phyloP scores from a whole-genome alignment of 2,888 invertebrate genomes.

The Meghimatium bilineatum region DNA sequence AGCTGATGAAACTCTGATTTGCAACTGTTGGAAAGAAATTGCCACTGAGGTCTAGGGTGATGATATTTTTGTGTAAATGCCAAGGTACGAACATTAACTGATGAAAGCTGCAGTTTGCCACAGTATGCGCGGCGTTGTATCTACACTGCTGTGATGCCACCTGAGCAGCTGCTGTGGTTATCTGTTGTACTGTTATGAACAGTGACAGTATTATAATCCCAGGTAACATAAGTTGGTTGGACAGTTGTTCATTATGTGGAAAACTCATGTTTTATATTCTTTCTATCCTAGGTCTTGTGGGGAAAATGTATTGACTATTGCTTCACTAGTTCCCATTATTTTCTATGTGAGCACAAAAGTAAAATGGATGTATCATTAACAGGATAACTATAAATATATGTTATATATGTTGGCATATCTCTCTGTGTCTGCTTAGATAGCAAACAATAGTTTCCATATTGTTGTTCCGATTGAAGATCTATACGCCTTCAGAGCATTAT shows the following conservation, averaged over 20 bases:
- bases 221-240: neutral
- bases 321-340: too few relatives aligned
- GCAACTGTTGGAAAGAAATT: constrained; percentile 58
- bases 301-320: too few relatives aligned
- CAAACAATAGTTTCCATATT: too few relatives aligned
- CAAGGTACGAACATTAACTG: constrained; percentile 61
- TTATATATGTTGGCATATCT: too few relatives aligned
- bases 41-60: constrained; percentile 62
- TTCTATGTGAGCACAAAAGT: too few relatives aligned
- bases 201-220: neutral
- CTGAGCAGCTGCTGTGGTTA: neutral
- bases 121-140: constrained; percentile 48
- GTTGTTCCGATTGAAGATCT: too few relatives aligned
- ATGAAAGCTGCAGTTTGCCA: constrained; percentile 65
- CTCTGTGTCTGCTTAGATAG: too few relatives aligned
- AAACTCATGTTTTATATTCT: neutral
- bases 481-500: too few relatives aligned
- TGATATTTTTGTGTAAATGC: constrained; percentile 63
- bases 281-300: neutral
- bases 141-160: constrained; percentile 6
- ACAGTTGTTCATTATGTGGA: neutral
- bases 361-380: too few relatives aligned
- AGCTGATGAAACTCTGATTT: constrained; percentile 64
- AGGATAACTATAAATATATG: too few relatives aligned
- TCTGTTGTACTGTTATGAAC: neutral